These are phyloP conservation scores for Campoletis raptor DNA, from an alignment of 2,888 invertebrate genomes.

Conservation along the genomic window DNA sequence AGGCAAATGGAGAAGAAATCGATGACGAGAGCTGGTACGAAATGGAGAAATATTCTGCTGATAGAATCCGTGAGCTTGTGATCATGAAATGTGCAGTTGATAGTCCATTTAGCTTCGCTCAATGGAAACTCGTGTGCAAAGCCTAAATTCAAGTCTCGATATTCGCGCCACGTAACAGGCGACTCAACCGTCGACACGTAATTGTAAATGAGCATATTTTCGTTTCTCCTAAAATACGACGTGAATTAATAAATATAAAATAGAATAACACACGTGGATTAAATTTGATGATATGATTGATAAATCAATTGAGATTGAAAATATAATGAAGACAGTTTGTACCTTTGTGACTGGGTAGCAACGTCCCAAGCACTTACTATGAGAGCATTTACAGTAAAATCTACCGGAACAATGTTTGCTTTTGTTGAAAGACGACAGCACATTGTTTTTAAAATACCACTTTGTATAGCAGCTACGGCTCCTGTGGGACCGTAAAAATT, in stretches of 20 bases:
- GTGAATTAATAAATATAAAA: conserved; percentile 12
- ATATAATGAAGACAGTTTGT: conserved; percentile 21
- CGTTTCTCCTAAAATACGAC: conserved; percentile 75
- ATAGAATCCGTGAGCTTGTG: conserved; percentile 86
- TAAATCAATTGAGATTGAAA: not conserved
- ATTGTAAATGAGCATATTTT: conserved; percentile 90
- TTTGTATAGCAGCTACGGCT: conserved; percentile 87
- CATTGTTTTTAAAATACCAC: conserved; percentile 89
- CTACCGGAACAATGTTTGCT: conserved; percentile 92
- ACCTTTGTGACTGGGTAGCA: conserved; percentile 81
- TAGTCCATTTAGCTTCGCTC: conserved; percentile 86
- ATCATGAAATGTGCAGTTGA: conserved; percentile 84
- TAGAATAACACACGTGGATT: not conserved
- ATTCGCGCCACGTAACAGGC: conserved; percentile 92
- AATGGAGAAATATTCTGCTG: conserved; percentile 89
- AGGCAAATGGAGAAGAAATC: conserved; percentile 88
- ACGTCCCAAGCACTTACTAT: conserved; percentile 88
- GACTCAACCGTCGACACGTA: conserved; percentile 93
- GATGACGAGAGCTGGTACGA: conserved; percentile 89
- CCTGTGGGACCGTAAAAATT: conserved; percentile 92
- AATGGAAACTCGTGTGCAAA: conserved; percentile 86
- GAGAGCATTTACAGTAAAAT: conserved; percentile 89
- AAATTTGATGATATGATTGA: not conserved
- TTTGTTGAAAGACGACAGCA: conserved; percentile 87
- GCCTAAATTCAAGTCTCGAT: conserved; percentile 86